Percentiles rank a stretch among this genome's conserved stretches.
These are phyloP conservation scores for Xiphophorus hellerii DNA, from an alignment of 2,113 vertebrate species.

Conservation along the genomic window DNA sequence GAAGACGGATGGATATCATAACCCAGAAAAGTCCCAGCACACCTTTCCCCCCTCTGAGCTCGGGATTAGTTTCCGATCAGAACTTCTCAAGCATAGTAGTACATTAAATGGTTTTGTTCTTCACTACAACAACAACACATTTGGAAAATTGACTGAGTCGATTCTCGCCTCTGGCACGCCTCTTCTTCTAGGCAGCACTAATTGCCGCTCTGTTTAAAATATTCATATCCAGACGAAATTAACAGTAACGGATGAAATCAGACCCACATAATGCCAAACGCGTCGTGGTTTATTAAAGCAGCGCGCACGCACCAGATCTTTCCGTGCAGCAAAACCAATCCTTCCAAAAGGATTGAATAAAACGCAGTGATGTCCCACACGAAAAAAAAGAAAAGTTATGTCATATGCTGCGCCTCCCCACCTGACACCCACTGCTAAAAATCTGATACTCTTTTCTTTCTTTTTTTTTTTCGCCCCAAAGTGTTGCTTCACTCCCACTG, in stretches of 20 bases:
- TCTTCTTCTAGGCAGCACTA: neutral
- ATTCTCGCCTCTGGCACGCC: neutral
- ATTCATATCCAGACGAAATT: neutral
- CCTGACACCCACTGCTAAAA: neutral
- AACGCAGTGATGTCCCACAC: neutral
- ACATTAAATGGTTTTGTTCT: neutral
- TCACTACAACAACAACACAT: neutral
- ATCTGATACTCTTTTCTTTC: no score
- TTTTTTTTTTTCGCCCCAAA: neutral
- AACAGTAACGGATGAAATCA: neutral
- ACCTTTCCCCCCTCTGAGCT: neutral
- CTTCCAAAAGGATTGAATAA: neutral
- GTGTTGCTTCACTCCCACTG: constrained; percentile 5
- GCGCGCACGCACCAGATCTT: neutral
- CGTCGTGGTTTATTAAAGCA: neutral
- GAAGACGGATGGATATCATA: neutral
- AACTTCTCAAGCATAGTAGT: neutral
- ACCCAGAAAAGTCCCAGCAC: neutral
- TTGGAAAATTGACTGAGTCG: neutral
- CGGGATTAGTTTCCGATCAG: neutral
- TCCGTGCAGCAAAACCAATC: neutral
- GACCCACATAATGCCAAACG: neutral
- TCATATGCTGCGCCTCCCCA: neutral
- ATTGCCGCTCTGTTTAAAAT: neutral
- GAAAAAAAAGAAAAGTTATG: neutral